Evolutionary conservation across 2,888 invertebrate species (phyloP).

Genomic region (Petrophora chlorosata): DNA sequence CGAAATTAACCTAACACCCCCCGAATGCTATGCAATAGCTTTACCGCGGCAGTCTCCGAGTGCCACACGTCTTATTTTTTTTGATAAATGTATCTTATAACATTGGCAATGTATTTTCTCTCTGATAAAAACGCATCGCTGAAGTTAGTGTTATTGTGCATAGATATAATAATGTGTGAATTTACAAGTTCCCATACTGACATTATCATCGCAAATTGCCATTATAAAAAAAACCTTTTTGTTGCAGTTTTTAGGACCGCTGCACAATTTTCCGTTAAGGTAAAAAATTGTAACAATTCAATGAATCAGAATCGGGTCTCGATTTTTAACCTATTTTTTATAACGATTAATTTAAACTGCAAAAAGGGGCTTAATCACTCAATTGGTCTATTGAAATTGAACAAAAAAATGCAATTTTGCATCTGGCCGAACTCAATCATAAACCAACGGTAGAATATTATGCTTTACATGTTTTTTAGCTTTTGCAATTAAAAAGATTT

Average conservation of each 20-base stretch:
- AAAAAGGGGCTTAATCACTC: slow-evolving; percentile 30
- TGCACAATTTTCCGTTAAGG: slow-evolving; percentile 24
- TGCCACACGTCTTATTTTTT: too few relatives aligned
- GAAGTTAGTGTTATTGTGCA: neutral
- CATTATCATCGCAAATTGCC: neutral
- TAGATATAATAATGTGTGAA: neutral
- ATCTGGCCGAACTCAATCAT: neutral
- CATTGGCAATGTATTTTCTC: too few relatives aligned
- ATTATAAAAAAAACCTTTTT: slow-evolving; percentile 23
- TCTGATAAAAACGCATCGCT: too few relatives aligned
- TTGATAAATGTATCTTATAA: too few relatives aligned
- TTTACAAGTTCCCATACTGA: slow-evolving; percentile 2
- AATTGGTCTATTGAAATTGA: too few relatives aligned
- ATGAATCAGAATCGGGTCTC: slow-evolving; percentile 21
- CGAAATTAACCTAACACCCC: too few relatives aligned
- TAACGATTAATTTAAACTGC: slow-evolving; percentile 13
- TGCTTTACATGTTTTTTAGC: too few relatives aligned
- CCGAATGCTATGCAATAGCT: too few relatives aligned
- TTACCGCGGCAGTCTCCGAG: too few relatives aligned
- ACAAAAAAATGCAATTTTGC: slow-evolving; percentile 7
- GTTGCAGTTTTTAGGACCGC: slow-evolving; percentile 22
- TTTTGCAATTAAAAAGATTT: too few relatives aligned
- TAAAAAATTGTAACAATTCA: slow-evolving; percentile 19
- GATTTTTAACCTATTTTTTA: slow-evolving; percentile 22
- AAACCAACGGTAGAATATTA: neutral